phyloP scores from a whole-genome alignment of 2,888 invertebrate species.

The Pogonocherus hispidulus region DNA sequence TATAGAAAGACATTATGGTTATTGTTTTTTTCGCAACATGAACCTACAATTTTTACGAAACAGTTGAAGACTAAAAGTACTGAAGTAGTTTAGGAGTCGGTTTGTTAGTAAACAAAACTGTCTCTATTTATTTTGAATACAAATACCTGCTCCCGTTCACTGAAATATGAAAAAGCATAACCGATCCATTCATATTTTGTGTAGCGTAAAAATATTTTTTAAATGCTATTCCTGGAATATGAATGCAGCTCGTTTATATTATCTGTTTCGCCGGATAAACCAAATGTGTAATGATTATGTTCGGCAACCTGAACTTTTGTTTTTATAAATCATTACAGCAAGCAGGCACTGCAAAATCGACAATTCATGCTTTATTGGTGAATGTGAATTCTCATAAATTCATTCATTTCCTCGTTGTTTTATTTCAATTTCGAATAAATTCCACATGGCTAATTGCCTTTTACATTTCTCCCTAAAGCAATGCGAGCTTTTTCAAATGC shows the following conservation, averaged over 20 bases:
- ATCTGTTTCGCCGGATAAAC: not conserved
- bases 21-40: too few species aligned
- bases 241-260: not conserved
- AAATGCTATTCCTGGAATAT: not conserved
- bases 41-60: too few species aligned
- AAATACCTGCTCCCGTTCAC: not conserved
- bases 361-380: conserved; percentile 14
- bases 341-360: conserved; percentile 6
- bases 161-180: not conserved
- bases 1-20: too few species aligned
- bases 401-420: conserved; percentile 4
- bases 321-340: conserved; percentile 1
- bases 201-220: not conserved
- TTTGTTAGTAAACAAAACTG: too few species aligned
- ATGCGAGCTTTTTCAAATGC: conserved; percentile 3
- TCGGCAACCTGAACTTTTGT: conserved; percentile 4
- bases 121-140: too few species aligned
- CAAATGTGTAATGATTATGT: not conserved
- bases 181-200: not conserved
- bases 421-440: conserved; percentile 28
- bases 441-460: conserved; percentile 28
- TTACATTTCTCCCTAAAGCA: conserved; percentile 21
- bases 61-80: too few species aligned
- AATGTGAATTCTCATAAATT: not conserved
- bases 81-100: too few species aligned